A percentile compares a stretch with the other conserved stretches of the same genome.
These are phyloP conservation scores for Pantherophis vulpinus DNA, from an alignment of 2,797 vertebrate species.

Conservation along the genomic window DNA sequence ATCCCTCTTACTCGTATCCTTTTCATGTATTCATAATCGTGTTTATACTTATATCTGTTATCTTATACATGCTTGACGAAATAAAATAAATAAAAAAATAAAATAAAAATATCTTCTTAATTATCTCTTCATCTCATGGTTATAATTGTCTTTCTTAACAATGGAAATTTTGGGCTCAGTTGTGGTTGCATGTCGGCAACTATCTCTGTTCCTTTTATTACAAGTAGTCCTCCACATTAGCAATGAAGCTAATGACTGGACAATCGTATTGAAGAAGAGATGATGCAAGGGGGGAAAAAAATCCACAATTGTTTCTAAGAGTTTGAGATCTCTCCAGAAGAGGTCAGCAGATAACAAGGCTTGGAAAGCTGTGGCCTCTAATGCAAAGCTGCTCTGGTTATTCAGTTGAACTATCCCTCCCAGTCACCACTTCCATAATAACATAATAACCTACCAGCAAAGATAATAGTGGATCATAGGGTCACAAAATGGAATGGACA, in stretches of 20 bases:
- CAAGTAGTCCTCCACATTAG: no score
- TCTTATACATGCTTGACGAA: no score
- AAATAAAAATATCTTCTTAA: no score
- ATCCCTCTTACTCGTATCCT: no score
- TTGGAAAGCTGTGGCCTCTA: background rate
- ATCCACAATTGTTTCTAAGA: background rate
- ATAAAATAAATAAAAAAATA: no score
- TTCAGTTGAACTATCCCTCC: background rate
- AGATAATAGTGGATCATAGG: background rate
- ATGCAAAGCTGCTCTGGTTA: background rate
- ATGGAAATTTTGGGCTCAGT: no score
- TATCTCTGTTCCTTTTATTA: no score
- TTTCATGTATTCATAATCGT: no score
- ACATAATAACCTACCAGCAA: background rate
- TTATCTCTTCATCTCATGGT: no score
- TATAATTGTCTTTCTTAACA: no score
- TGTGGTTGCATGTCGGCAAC: no score
- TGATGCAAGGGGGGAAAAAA: accelerated
- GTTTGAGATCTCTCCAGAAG: constrained; percentile 2
- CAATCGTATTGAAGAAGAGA: background rate
- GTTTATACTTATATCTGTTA: no score
- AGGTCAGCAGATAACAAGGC: background rate
- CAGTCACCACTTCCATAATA: background rate
- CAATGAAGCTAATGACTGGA: background rate
- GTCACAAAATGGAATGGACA: background rate